Conservation (phyloP, 2,888 invertebrate species). For the Amblyjoppa proteus region DNA sequence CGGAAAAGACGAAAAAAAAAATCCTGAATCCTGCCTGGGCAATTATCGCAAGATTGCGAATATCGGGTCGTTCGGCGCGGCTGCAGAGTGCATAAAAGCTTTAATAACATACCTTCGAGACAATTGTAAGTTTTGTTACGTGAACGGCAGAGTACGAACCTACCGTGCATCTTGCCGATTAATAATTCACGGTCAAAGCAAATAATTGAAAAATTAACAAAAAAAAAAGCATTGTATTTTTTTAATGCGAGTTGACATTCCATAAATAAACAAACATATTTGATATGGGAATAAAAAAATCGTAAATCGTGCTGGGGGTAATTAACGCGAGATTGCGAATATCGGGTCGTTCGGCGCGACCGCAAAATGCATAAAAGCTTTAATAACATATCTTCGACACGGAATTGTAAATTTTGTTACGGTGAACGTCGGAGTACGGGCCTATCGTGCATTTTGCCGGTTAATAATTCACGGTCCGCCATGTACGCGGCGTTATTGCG, state of each 20-base stretch:
- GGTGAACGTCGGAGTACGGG: background rate
- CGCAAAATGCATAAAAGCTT: slow-evolving; percentile 47
- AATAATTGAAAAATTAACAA: too few species aligned
- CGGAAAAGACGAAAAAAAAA: too few species aligned
- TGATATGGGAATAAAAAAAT: background rate
- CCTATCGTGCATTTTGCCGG: background rate
- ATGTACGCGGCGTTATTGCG: slow-evolving; percentile 33
- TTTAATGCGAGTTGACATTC: too few species aligned
- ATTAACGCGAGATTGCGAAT: slow-evolving; percentile 26
- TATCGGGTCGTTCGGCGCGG: slow-evolving; percentile 7
- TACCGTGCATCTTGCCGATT: background rate
- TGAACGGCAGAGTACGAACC: background rate
- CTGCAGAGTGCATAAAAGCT: slow-evolving; percentile 45
- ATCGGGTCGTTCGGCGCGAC: slow-evolving; percentile 7
- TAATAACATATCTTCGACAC: slow-evolving; percentile 30
- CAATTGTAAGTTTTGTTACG: slow-evolving; percentile 23
- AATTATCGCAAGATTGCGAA: slow-evolving; percentile 28
- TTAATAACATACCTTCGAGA: slow-evolving; percentile 33
- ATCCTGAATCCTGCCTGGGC: background rate
- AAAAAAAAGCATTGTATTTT: too few species aligned
- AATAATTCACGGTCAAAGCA: slow-evolving; percentile 36
- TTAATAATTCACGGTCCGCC: slow-evolving; percentile 42
- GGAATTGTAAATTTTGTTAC: slow-evolving; percentile 18
- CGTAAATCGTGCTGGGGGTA: slow-evolving; percentile 33
- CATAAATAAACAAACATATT: too few species aligned